Conservation (phyloP, 1,140 invertebrate genomes). For the Acyrthosiphon pisum region DNA sequence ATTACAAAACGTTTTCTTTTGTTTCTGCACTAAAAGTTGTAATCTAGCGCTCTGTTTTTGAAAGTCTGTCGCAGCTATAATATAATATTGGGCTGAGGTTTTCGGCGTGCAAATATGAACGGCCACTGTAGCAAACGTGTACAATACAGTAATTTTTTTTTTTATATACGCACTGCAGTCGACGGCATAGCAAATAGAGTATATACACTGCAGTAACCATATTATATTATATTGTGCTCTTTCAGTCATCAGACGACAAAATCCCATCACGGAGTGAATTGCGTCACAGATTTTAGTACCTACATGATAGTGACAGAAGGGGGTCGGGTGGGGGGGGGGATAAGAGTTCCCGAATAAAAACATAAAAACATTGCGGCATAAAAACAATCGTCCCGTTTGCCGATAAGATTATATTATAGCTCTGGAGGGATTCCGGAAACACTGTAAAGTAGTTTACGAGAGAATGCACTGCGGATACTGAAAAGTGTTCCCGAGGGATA, state of each 20-base stretch:
- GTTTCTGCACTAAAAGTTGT: not conserved
- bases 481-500: not conserved
- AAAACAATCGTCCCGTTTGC: not conserved
- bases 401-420: constrained; percentile 30
- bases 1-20: not conserved
- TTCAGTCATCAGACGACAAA: not conserved
- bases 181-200: not conserved
- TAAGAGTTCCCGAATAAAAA: not conserved
- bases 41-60: not conserved
- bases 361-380: not conserved
- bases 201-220: too few relatives aligned
- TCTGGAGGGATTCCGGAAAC: not conserved
- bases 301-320: not conserved
- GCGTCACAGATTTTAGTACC: constrained; percentile 12
- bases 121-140: too few relatives aligned
- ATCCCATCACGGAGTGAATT: not conserved
- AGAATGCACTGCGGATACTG: not conserved
- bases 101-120: not conserved
- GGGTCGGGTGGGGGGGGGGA: accelerated
- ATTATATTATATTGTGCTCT: not conserved
- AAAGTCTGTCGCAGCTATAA: not conserved
- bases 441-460: not conserved
- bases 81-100: not conserved
- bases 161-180: not conserved
- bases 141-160: not conserved